Evolutionary conservation across 2,888 invertebrate genomes (phyloP).

Genomic region (Quadroppia sp.): DNA sequence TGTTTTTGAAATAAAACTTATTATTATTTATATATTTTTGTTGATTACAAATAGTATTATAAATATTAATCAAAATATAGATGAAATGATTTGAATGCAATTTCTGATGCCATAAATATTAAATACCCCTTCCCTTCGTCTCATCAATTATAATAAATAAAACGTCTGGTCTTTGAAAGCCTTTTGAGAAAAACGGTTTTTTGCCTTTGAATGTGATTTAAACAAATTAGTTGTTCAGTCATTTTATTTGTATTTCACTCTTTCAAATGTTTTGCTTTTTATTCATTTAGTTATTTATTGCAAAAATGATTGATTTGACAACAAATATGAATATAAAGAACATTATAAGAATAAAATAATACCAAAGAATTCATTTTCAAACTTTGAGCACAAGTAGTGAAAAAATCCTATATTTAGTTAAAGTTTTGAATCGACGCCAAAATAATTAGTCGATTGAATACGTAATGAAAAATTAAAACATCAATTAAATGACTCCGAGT

Average conservation of each 20-base stretch:
- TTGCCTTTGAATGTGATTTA: not conserved
- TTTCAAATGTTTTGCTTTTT: not conserved
- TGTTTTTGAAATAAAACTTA: not conserved
- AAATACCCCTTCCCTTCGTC: not conserved
- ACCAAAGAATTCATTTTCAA: too few relatives aligned
- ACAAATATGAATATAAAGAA: not conserved
- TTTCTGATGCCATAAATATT: slow-evolving; percentile 16
- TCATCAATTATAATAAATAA: slow-evolving; percentile 27
- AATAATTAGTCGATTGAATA: slow-evolving; percentile 11
- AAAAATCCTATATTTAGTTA: too few relatives aligned
- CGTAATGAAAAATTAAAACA: not conserved
- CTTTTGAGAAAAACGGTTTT: not conserved
- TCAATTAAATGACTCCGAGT: not conserved
- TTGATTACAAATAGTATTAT: not conserved
- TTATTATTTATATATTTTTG: too few relatives aligned
- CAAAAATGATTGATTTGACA: not conserved
- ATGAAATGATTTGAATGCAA: not conserved
- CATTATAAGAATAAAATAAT: too few relatives aligned
- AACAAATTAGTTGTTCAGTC: not conserved
- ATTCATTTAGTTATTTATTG: not conserved
- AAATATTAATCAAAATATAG: not conserved
- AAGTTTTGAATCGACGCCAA: too few relatives aligned
- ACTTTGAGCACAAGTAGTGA: too few relatives aligned
- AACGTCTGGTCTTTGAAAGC: not conserved
- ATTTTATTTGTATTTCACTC: not conserved